Conservation (phyloP, 64 coral and sea anemone species). For the Orbicella faveolata region DNA sequence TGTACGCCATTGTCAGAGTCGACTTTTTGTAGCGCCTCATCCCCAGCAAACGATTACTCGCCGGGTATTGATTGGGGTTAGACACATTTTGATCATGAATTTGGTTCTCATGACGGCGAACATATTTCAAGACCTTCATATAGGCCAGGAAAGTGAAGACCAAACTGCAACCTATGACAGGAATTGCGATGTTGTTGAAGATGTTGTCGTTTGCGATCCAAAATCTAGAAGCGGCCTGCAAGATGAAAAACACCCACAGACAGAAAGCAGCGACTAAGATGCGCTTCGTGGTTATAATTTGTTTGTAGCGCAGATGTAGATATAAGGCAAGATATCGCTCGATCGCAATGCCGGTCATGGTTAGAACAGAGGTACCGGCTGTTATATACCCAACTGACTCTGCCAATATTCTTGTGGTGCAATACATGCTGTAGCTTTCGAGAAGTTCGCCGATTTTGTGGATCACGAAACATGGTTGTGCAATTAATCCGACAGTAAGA, state of each 20-base stretch:
- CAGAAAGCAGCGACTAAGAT: neutral
- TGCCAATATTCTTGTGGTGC: constrained; percentile 24
- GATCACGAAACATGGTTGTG: constrained; percentile 57
- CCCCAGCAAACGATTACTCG: neutral
- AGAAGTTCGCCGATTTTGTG: constrained; percentile 52
- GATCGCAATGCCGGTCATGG: constrained; percentile 26
- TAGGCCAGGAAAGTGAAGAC: constrained; percentile 28
- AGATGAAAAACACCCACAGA: constrained; percentile 11
- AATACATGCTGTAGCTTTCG: constrained; percentile 20
- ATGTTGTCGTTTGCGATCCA: constrained; percentile 6
- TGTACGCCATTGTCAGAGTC: constrained; percentile 56
- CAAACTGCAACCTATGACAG: constrained; percentile 23
- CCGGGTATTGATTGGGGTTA: neutral
- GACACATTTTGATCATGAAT: constrained; percentile 2
- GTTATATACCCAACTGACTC: constrained; percentile 23
- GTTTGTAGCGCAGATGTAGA: constrained; percentile 41
- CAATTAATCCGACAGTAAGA: constrained; percentile 53
- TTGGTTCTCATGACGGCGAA: constrained; percentile 37
- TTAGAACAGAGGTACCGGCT: constrained; percentile 22
- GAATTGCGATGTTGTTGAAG: constrained; percentile 12
- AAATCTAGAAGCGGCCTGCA: constrained; percentile 14
- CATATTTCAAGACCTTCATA: constrained; percentile 31
- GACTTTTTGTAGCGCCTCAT: constrained; percentile 60
- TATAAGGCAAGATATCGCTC: constrained; percentile 49
- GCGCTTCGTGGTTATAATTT: constrained; percentile 32